Evolutionary conservation across 2,888 invertebrate genomes (phyloP).

Genomic region (Macropis europaea): DNA sequence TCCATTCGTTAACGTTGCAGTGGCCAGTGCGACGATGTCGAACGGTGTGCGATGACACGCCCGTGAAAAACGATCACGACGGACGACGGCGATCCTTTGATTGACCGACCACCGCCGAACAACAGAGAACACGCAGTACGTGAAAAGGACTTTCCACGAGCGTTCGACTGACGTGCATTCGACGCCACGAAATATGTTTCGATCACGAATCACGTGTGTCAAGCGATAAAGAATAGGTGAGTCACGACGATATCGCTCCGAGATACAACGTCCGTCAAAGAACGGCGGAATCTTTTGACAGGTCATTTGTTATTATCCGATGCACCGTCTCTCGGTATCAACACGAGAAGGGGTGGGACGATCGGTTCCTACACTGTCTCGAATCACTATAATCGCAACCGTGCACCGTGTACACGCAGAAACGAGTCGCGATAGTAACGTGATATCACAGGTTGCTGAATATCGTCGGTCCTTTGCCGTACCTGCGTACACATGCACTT

Average conservation of each 20-base stretch:
- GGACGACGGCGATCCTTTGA: slow-evolving; percentile 37
- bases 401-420: slow-evolving; percentile 5
- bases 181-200: slow-evolving; percentile 47
- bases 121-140: slow-evolving; percentile 20
- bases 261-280: not conserved
- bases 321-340: slow-evolving; percentile 13
- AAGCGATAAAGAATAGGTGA: slow-evolving; percentile 46
- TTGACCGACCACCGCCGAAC: slow-evolving; percentile 22
- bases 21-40: slow-evolving; percentile 29
- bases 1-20: slow-evolving; percentile 9
- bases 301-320: slow-evolving; percentile 50
- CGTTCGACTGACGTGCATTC: slow-evolving; percentile 26
- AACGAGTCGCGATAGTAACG: slow-evolving; percentile 41
- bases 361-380: slow-evolving; percentile 11
- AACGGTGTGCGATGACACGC: slow-evolving; percentile 65
- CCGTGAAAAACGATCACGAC: slow-evolving; percentile 57
- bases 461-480: not conserved
- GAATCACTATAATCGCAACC: not conserved
- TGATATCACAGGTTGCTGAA: slow-evolving; percentile 34
- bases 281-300: slow-evolving; percentile 34
- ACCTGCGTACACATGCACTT: slow-evolving; percentile 1
- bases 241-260: slow-evolving; percentile 10
- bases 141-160: slow-evolving; percentile 8
- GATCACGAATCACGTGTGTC: slow-evolving; percentile 30
- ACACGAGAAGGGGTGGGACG: slow-evolving; percentile 42